Percentiles rank a stretch among this genome's conserved stretches.
Conservation (phyloP, 2,888 invertebrate genomes). For the Girardia tigrina region DNA sequence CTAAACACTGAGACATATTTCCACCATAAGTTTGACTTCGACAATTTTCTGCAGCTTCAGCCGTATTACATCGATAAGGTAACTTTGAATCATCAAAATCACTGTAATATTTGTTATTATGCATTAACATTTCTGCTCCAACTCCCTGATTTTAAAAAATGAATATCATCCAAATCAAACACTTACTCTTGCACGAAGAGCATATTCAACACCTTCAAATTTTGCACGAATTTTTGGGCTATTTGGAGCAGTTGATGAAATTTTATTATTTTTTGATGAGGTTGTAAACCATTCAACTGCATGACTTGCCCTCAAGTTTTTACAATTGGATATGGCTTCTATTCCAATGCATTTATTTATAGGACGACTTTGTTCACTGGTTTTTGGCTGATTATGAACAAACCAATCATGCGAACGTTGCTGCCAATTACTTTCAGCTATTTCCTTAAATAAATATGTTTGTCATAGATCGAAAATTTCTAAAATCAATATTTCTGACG, state of each 20-base stretch:
- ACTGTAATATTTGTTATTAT: background rate
- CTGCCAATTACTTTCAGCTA: conserved; percentile 11
- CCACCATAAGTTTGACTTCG: background rate
- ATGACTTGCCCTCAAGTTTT: background rate
- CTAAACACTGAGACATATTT: background rate
- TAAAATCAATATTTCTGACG: no score
- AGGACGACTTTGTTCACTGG: background rate
- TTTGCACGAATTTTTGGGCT: background rate
- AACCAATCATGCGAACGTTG: conserved; percentile 25
- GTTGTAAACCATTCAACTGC: conserved; percentile 31
- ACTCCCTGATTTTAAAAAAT: background rate
- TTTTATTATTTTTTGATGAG: background rate
- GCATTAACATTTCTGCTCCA: background rate
- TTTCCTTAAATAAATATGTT: no score
- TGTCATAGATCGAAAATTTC: no score
- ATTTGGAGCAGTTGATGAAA: background rate
- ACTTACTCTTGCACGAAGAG: background rate
- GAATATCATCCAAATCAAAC: background rate
- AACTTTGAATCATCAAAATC: background rate
- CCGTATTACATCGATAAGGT: background rate
- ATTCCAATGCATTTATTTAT: background rate
- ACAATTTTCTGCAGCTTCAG: background rate
- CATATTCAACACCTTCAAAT: background rate
- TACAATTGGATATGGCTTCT: background rate
- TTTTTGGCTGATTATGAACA: background rate